Evolutionary conservation across 2,888 invertebrate species (phyloP).

Genomic region (Meandrusa payeni): DNA sequence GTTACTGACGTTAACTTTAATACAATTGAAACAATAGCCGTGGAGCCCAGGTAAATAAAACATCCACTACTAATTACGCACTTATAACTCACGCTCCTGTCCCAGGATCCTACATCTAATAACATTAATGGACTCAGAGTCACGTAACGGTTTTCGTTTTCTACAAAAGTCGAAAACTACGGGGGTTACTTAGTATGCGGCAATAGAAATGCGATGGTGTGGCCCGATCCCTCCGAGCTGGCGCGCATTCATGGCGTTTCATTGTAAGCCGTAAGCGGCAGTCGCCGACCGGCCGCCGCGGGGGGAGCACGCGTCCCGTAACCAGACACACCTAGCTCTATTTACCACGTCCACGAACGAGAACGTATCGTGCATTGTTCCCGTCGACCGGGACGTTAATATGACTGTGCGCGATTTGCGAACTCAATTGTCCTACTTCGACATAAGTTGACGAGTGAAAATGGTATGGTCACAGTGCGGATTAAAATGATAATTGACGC

Average conservation of each 20-base stretch:
- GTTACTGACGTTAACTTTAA: no score
- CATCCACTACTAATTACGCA: conserved; percentile 7
- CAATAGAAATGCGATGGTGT: conserved; percentile 61
- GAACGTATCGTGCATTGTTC: conserved; percentile 52
- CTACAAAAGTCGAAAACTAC: conserved; percentile 62
- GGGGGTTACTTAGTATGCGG: conserved; percentile 72
- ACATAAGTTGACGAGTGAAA: conserved; percentile 66
- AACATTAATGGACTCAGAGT: conserved; percentile 57
- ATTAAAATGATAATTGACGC: conserved; percentile 76
- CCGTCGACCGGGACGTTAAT: conserved; percentile 53
- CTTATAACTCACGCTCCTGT: conserved; percentile 23
- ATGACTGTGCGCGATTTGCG: conserved; percentile 56
- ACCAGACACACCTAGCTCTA: conserved; percentile 42
- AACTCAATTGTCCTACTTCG: conserved; percentile 56
- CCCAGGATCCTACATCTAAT: conserved; percentile 38
- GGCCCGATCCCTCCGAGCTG: conserved; percentile 39
- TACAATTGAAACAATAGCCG: no score
- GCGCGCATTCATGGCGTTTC: conserved; percentile 72
- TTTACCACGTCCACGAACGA: conserved; percentile 53
- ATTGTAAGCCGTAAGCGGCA: conserved; percentile 57
- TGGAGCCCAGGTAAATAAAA: no score
- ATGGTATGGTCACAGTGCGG: conserved; percentile 76
- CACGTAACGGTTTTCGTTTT: conserved; percentile 74
- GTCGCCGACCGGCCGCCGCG: conserved; percentile 70
- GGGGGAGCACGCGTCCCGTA: conserved; percentile 57